Evolutionary conservation across 2,888 invertebrate genomes (phyloP).

Genomic region (Megamerina dolium): DNA sequence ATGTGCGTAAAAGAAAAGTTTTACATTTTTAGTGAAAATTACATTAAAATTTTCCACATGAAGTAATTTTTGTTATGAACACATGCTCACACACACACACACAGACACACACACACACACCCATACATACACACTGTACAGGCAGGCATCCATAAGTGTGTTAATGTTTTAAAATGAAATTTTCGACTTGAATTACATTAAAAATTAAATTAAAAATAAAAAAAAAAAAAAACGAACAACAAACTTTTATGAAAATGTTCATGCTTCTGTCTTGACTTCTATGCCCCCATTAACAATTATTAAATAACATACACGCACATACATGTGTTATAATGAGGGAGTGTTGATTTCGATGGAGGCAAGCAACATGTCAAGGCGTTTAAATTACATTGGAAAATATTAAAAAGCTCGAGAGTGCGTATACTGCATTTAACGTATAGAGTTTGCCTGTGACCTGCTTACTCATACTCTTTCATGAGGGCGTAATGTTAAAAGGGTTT

Average conservation of each 20-base stretch:
- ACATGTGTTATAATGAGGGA: not conserved
- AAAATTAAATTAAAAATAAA: no score
- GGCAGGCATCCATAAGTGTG: slow-evolving; percentile 15
- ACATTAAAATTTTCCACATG: slow-evolving; percentile 46
- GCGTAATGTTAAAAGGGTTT: slow-evolving; percentile 6
- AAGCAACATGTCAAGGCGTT: slow-evolving; percentile 7
- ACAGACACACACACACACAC: slow-evolving; percentile 24
- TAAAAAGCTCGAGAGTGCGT: not conserved
- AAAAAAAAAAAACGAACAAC: slow-evolving; percentile 15
- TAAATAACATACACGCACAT: not conserved
- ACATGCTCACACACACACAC: slow-evolving; percentile 22
- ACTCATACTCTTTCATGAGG: not conserved
- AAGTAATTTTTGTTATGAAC: slow-evolving; percentile 45
- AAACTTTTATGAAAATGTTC: slow-evolving; percentile 8
- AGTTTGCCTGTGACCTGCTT: slow-evolving; percentile 1
- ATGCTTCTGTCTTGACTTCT: slow-evolving; percentile 5
- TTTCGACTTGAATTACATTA: slow-evolving; percentile 37
- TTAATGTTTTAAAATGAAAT: slow-evolving; percentile 33
- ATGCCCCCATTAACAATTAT: no score
- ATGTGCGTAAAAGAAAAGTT: slow-evolving; percentile 23
- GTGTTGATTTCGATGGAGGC: slow-evolving; percentile 5
- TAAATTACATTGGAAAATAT: not conserved
- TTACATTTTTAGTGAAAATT: slow-evolving; percentile 45
- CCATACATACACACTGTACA: slow-evolving; percentile 17
- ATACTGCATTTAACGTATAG: no score